Evolutionary conservation across 2,113 vertebrate species (phyloP).

Genomic region (Salvelinus fontinalis): DNA sequence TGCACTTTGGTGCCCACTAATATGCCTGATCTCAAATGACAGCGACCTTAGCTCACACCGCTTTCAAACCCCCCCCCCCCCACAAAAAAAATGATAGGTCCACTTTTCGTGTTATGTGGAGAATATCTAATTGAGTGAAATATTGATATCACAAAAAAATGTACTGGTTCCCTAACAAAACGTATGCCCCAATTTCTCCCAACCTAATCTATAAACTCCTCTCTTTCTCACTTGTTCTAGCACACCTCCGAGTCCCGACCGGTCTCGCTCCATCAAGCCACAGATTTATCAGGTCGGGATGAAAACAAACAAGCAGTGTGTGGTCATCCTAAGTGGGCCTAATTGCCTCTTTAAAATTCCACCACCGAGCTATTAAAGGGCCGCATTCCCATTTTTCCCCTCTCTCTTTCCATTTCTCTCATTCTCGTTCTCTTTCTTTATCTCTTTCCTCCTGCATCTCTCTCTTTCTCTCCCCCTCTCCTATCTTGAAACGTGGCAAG

Average conservation of each 20-base stretch:
- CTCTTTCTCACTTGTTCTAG: constrained; percentile 21
- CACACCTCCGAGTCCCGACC: constrained; percentile 13
- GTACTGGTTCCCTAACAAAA: not conserved
- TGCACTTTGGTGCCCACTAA: constrained; percentile 53
- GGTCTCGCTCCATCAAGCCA: constrained; percentile 53
- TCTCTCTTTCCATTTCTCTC: not conserved
- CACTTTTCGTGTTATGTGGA: constrained; percentile 21
- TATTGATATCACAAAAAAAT: constrained; percentile 32
- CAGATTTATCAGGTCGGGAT: constrained; percentile 61
- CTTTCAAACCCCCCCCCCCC: constrained; percentile 25
- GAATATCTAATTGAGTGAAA: not conserved
- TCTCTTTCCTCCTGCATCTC: not conserved
- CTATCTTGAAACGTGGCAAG: constrained; percentile 68
- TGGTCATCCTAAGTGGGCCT: constrained; percentile 63
- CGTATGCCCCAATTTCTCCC: constrained; percentile 40
- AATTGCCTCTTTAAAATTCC: constrained; percentile 70
- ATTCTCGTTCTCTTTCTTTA: not conserved
- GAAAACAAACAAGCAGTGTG: constrained; percentile 63
- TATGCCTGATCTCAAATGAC: constrained; percentile 59
- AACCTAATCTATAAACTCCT: constrained; percentile 36
- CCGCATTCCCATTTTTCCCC: constrained; percentile 52
- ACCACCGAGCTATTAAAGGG: constrained; percentile 59
- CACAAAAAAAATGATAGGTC: constrained; percentile 6
- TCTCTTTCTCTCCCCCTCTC: constrained; percentile 28
- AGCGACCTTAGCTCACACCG: constrained; percentile 25